phyloP scores from a whole-genome alignment of 2,113 vertebrate genomes.

The Blennius ocellaris region DNA sequence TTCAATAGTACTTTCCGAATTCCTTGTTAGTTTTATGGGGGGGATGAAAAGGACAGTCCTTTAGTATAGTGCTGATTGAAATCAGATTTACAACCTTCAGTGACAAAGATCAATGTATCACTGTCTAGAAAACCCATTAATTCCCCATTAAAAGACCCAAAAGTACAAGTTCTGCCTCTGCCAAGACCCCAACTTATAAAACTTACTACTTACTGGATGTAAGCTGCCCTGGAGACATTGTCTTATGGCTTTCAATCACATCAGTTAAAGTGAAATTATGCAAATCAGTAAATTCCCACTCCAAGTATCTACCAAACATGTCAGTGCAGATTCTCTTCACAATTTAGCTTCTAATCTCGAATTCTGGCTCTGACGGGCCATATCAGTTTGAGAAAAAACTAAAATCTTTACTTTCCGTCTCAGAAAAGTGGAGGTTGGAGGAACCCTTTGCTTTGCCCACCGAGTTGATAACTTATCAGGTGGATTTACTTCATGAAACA shows the following conservation, averaged over 20 bases:
- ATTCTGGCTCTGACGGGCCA: conserved; percentile 42
- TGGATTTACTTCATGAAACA: too few relatives aligned
- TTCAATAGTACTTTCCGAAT: too few relatives aligned
- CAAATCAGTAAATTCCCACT: conserved; percentile 47
- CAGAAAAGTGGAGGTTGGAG: conserved; percentile 10
- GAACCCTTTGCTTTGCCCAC: too few relatives aligned
- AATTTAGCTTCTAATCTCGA: conserved; percentile 37
- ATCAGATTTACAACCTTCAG: not conserved
- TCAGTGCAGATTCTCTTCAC: conserved; percentile 32
- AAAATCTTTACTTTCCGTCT: conserved; percentile 4
- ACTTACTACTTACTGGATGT: conserved; percentile 32
- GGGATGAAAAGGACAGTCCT: not conserved
- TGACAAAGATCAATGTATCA: not conserved
- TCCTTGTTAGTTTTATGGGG: not conserved
- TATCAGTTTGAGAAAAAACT: conserved; percentile 19
- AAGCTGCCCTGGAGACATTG: conserved; percentile 21
- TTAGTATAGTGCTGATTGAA: not conserved
- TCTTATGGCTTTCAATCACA: conserved; percentile 47
- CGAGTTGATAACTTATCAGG: too few relatives aligned
- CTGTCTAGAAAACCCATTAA: not conserved
- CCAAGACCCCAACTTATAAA: conserved; percentile 17
- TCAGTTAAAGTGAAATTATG: conserved; percentile 55
- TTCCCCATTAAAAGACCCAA: not conserved
- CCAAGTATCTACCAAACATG: conserved; percentile 20
- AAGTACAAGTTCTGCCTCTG: not conserved